Evolutionary conservation across 23 tunicate species (phyloP), one percentile per base, ranked within the genome.

Genomic region (Pegea sp.): DNA sequence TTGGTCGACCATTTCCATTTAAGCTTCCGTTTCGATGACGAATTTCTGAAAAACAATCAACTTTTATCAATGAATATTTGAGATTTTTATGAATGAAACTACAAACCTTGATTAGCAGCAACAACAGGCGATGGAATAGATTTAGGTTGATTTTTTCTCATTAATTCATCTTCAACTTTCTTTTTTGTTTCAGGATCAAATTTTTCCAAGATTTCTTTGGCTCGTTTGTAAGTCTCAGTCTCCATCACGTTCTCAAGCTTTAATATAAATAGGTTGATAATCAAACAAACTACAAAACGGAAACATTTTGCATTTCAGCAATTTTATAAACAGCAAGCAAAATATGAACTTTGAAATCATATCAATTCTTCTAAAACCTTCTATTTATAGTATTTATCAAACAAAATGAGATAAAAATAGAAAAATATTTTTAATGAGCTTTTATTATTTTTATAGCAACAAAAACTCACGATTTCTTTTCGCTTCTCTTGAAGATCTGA

Each of bases 231-330:
- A 1, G 99, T 81, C 56, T 91, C 99, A 0, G 90, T 91, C 58
- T 91, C 99, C 99, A 91, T 91, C 16, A 91, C 99, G 49, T 75
- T 91, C 56, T 91, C 99, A 31, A 91, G 73, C 95, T 84, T n/a
- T n/a, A n/a, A n/a, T n/a, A n/a, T n/a, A n/a, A n/a, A n/a, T n/a
- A n/a, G n/a, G n/a, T n/a, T n/a, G n/a, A n/a, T n/a, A n/a, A n/a
- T n/a, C n/a, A n/a, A n/a, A n/a, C n/a, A n/a, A n/a, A n/a, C n/a
- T n/a, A n/a, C n/a, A n/a, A n/a, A n/a, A n/a, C n/a, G n/a, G n/a
- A n/a, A n/a, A n/a, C n/a, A n/a, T n/a, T n/a, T n/a, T n/a, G n/a
- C n/a, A n/a, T n/a, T n/a, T n/a, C n/a, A n/a, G n/a, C n/a, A n/a
- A n/a, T n/a, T n/a, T n/a, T n/a, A n/a, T n/a, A n/a, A n/a, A n/a